A percentile compares a stretch with the other conserved stretches of the same genome.
Conservation (phyloP, 2,113 vertebrate genomes). For the Gobio gobio region DNA sequence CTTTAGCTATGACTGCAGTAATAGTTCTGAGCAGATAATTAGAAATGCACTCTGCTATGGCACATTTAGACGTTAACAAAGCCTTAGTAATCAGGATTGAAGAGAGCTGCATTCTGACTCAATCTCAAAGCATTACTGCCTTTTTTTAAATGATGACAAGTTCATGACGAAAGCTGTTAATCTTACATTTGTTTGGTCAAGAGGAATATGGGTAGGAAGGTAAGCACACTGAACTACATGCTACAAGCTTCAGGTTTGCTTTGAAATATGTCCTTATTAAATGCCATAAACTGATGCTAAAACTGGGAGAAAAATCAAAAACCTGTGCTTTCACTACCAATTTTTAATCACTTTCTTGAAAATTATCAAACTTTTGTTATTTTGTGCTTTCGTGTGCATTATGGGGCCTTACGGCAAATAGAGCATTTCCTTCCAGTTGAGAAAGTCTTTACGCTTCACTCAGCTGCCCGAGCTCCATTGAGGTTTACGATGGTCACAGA, state of each 20-base stretch:
- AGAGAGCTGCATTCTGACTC: slow-evolving; percentile 16
- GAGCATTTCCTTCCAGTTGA: slow-evolving; percentile 48
- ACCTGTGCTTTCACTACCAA: background rate
- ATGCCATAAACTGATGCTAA: background rate
- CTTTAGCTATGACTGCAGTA: slow-evolving; percentile 5
- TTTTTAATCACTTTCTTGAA: background rate
- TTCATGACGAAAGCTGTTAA: background rate
- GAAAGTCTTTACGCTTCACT: slow-evolving; percentile 40
- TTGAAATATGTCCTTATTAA: background rate
- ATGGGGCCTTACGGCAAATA: slow-evolving; percentile 17
- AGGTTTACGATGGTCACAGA: slow-evolving; percentile 28
- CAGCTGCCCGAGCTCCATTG: background rate
- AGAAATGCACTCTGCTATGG: slow-evolving; percentile 32
- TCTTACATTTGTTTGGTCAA: slow-evolving; percentile 12
- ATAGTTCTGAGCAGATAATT: slow-evolving; percentile 31
- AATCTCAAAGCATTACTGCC: slow-evolving; percentile 20
- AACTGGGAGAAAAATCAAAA: background rate
- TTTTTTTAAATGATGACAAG: background rate
- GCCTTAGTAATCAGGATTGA: slow-evolving; percentile 24
- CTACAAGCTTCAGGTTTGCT: background rate
- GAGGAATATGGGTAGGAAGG: background rate
- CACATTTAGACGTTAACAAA: slow-evolving; percentile 1
- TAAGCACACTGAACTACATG: background rate
- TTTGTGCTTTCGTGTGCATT: slow-evolving; percentile 20
- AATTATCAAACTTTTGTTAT: slow-evolving; percentile 6